These are phyloP conservation scores for Xanthorhoe designata DNA, from an alignment of 2,888 invertebrate species.

Conservation along the genomic window DNA sequence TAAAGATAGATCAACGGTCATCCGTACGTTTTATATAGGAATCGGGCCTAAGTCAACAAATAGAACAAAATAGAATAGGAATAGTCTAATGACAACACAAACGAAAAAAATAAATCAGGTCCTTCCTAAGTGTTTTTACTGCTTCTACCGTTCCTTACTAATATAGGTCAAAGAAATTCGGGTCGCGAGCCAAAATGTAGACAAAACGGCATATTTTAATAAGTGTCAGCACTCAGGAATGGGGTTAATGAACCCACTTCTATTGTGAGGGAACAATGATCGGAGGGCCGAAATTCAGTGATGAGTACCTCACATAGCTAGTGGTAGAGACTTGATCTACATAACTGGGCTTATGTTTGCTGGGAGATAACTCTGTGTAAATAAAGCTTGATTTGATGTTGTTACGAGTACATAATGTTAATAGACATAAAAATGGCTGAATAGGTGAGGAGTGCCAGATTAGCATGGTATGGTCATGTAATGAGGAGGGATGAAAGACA, in stretches of 20 bases:
- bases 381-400: too few species aligned
- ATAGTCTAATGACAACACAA: too few species aligned
- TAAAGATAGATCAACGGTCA: too few species aligned
- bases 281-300: background rate
- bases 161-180: conserved; percentile 31
- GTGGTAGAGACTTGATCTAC: background rate
- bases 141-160: conserved; percentile 1
- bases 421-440: too few species aligned
- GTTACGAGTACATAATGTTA: too few species aligned
- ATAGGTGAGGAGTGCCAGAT: too few species aligned
- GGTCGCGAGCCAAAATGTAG: conserved; percentile 29
- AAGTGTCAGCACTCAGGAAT: conserved; percentile 15
- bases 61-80: too few species aligned
- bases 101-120: background rate
- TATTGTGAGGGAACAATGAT: conserved; percentile 20
- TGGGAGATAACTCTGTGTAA: too few species aligned
- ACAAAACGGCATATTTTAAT: conserved; percentile 34
- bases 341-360: background rate
- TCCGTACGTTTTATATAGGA: too few species aligned
- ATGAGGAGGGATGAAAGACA: too few species aligned
- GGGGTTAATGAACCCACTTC: conserved; percentile 25
- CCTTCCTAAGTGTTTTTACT: background rate
- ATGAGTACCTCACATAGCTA: background rate
- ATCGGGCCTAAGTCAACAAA: too few species aligned
- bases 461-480: too few species aligned